A percentile compares a stretch with the other conserved stretches of the same genome.
phyloP scores from a whole-genome alignment of 2,113 vertebrate species.

The Acrocephalus kingi region DNA sequence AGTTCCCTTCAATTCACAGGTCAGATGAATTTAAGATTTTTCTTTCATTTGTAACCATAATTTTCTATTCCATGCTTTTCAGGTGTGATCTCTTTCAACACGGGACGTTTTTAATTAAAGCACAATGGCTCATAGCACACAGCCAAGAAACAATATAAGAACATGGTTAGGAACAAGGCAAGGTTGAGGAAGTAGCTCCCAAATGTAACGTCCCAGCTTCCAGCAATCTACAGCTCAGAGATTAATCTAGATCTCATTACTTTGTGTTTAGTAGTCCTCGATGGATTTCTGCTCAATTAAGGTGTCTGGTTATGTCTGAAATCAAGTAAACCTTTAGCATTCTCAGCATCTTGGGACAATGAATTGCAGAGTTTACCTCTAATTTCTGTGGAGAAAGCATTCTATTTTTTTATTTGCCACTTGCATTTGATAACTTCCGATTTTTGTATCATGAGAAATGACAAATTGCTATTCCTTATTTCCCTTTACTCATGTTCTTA shows the following conservation, averaged over 20 bases:
- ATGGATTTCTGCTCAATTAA: background rate
- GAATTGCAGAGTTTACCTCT: background rate
- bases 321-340: background rate
- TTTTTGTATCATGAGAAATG: background rate
- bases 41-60: background rate
- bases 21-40: background rate
- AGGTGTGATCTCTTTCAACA: background rate
- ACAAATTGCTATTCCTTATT: background rate
- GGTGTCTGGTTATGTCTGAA: background rate
- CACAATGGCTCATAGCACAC: background rate
- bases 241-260: background rate
- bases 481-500: background rate
- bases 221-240: background rate
- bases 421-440: background rate
- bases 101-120: background rate
- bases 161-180: background rate
- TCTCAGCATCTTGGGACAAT: background rate
- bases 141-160: background rate
- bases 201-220: background rate
- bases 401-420: background rate
- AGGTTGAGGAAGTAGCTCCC: background rate
- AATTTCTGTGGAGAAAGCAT: background rate
- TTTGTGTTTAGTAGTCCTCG: background rate
- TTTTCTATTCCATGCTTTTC: background rate
- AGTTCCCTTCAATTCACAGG: background rate